phyloP scores from a whole-genome alignment of 2,888 invertebrate genomes.

The Caenorhabditis sp. region DNA sequence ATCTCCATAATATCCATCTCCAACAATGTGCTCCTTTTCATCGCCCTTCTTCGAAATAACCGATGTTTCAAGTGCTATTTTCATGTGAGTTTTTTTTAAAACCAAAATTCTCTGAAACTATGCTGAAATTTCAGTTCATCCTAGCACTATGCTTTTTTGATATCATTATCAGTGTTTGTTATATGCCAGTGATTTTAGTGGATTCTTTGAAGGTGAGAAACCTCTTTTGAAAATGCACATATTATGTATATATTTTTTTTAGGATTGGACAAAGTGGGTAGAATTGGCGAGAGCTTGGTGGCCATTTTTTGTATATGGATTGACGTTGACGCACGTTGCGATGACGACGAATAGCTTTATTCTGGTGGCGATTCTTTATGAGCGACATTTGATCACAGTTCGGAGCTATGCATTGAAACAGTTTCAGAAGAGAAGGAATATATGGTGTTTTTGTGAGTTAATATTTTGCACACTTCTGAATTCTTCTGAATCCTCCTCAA shows the following conservation, averaged over 20 bases:
- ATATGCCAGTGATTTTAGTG: slow-evolving; percentile 47
- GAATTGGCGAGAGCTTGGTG: slow-evolving; percentile 46
- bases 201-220: slow-evolving; percentile 43
- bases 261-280: slow-evolving; percentile 49
- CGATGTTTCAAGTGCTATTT: slow-evolving; percentile 47
- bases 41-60: slow-evolving; percentile 42
- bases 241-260: neutral
- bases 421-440: slow-evolving; percentile 38
- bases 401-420: slow-evolving; percentile 40
- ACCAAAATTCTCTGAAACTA: too few relatives aligned
- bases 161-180: slow-evolving; percentile 44
- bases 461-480: neutral
- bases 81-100: slow-evolving; percentile 23
- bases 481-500: too few relatives aligned
- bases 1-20: slow-evolving; percentile 44
- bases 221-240: neutral
- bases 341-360: slow-evolving; percentile 48
- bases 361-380: slow-evolving; percentile 41
- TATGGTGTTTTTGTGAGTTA: slow-evolving; percentile 38
- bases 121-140: slow-evolving; percentile 52
- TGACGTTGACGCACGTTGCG: slow-evolving; percentile 43
- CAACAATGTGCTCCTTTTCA: slow-evolving; percentile 44
- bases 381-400: slow-evolving; percentile 46
- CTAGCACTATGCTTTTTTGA: slow-evolving; percentile 45
- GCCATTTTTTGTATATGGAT: slow-evolving; percentile 47